Base-by-base conservation (phyloP, 2,888 invertebrate species). In the Caenorhabditis virilis region DNA sequence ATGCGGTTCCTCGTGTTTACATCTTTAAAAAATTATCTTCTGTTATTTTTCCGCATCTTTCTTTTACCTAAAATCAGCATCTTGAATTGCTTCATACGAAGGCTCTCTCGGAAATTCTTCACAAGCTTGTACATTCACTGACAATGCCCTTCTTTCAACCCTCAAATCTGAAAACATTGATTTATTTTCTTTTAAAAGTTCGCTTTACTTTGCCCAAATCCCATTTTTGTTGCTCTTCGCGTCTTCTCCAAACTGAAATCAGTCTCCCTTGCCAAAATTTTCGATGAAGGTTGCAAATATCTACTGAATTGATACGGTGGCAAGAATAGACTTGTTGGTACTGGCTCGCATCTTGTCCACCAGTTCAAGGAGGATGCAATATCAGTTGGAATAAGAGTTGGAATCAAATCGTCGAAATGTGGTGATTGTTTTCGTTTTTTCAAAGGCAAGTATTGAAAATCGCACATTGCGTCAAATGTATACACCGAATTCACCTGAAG, bases 391-490 rank as follows among this genome's bases (percentile, higher is more conserved):
- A 78, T 70, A 35, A 80, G 51, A 38, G 51, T 61, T 1, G 74
- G 73, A 11, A 75, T 61, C 39, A 77, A 42, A 39, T 72, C 72
- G 3, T 65, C 65, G 54, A 66, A 76, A 5, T 15, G 35, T 1
- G 65, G 67, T 0, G 52, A 18, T 16, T 36, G 36, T 0, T n/a
- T 13, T 16, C 57, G 47, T 35, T 61, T 61, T 43, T 64, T 68
- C 15, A 93, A 86, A 1, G 95, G 92, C 62, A 95, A 85, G 83
- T 90, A 95, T 85, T 95, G 95, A 84, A 92, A 95, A 85, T 97
- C 95, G 83, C 90, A 90, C 80, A 94, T 76, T 20, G 70, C 59
- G 13, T 76, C 72, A 63, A 82, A 82, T 6, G 71, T 55, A 59
- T 76, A 79, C 7, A 79, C 57, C 11, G 69, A 69, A 30, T 69